Evolutionary conservation across 1,140 invertebrate species (phyloP).

Genomic region (Cyclargus thomasi): DNA sequence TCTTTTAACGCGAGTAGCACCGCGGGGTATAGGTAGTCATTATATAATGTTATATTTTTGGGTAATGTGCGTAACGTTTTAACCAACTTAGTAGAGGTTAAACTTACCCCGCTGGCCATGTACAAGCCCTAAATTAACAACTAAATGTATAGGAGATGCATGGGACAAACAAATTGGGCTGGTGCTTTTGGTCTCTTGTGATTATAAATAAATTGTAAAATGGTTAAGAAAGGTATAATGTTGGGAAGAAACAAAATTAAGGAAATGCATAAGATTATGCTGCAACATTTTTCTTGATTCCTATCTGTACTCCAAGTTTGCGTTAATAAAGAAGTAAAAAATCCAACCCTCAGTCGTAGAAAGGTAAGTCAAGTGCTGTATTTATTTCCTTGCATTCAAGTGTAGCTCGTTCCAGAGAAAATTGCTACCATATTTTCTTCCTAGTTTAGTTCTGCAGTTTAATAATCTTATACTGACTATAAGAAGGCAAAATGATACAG

Average conservation of each 20-base stretch:
- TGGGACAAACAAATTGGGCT: too few relatives aligned
- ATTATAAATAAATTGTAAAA: too few relatives aligned
- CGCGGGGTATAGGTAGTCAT: too few relatives aligned
- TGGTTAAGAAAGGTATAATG: too few relatives aligned
- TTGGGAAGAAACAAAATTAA: neutral
- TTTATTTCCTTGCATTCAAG: slow-evolving; percentile 26
- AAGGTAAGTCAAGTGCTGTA: slow-evolving; percentile 24
- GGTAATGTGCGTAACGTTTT: too few relatives aligned
- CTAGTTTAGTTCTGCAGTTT: slow-evolving; percentile 15
- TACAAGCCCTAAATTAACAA: too few relatives aligned
- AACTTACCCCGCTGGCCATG: too few relatives aligned
- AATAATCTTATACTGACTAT: slow-evolving; percentile 17
- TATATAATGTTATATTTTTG: too few relatives aligned
- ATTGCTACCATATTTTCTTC: slow-evolving; percentile 19
- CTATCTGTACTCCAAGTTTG: slow-evolving; percentile 19
- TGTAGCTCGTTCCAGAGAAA: slow-evolving; percentile 18
- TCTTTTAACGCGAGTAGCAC: too few relatives aligned
- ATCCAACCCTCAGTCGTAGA: slow-evolving; percentile 13
- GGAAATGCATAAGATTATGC: neutral
- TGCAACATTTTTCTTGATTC: neutral
- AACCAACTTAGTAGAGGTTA: too few relatives aligned
- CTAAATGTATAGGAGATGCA: too few relatives aligned
- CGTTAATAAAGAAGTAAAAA: slow-evolving; percentile 17
- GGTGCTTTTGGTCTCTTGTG: too few relatives aligned
- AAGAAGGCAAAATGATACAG: slow-evolving; percentile 12